Evolutionary conservation across 2,888 invertebrate species (phyloP).

Genomic region (Mesorhabditis spiculigera): DNA sequence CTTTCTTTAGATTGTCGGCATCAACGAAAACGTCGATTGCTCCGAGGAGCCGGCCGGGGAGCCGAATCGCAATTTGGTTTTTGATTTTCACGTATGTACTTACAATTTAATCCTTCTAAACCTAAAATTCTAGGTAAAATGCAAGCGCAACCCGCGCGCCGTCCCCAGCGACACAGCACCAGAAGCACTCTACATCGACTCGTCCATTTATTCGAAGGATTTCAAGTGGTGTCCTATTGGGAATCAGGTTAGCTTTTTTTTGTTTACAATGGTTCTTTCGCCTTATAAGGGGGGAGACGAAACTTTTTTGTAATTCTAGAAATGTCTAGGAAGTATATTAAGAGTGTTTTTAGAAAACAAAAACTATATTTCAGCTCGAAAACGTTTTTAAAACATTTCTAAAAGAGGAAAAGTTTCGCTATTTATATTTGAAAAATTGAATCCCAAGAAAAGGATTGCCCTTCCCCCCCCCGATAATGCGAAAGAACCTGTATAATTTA

Average conservation of each 20-base stretch:
- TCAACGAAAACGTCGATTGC: constrained; percentile 50
- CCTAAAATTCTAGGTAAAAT: constrained; percentile 67
- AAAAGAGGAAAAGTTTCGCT: too few species aligned
- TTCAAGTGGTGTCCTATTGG: constrained; percentile 90
- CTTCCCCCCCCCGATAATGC: too few species aligned
- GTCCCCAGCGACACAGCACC: constrained; percentile 76
- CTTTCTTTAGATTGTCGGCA: constrained; percentile 27
- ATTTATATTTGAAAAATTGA: too few species aligned
- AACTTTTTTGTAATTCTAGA: neutral
- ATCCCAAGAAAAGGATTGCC: too few species aligned
- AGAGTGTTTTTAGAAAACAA: too few species aligned
- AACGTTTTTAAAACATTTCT: too few species aligned
- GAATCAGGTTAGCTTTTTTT: constrained; percentile 69
- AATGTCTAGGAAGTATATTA: neutral
- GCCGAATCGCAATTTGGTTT: constrained; percentile 76
- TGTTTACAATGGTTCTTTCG: too few species aligned
- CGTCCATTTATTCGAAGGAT: constrained; percentile 81
- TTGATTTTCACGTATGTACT: constrained; percentile 71
- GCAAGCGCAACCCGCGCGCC: constrained; percentile 74
- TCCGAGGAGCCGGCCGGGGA: constrained; percentile 51
- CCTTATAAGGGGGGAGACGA: neutral
- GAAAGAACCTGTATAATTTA: too few species aligned
- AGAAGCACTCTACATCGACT: constrained; percentile 73
- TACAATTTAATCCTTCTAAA: constrained; percentile 10
- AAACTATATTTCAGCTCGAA: too few species aligned